A percentile compares a stretch with the other conserved stretches of the same genome.
Evolutionary conservation across 2,888 invertebrate genomes (phyloP).

Genomic region (Neocrepidodera transversa): DNA sequence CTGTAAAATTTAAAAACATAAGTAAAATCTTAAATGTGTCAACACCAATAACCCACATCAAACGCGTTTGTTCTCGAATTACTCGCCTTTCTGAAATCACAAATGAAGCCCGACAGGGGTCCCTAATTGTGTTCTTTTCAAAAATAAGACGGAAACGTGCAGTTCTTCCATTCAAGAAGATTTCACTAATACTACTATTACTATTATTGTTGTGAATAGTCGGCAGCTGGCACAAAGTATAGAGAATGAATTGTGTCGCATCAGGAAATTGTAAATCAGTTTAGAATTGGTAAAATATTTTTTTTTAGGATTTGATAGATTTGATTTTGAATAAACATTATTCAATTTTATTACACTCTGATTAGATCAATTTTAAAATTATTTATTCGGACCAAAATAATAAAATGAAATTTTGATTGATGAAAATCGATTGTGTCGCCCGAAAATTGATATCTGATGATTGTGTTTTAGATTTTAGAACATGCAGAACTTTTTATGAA

Average conservation of each 20-base stretch:
- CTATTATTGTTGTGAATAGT: constrained; percentile 33
- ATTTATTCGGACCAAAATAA: no score
- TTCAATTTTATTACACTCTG: no score
- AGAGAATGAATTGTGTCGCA: constrained; percentile 13
- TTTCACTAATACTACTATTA: constrained; percentile 37
- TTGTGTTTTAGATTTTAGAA: no score
- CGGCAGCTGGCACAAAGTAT: constrained; percentile 29
- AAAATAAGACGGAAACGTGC: constrained; percentile 39
- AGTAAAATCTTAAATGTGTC: constrained; percentile 20
- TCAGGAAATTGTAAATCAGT: constrained; percentile 20
- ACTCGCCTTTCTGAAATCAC: constrained; percentile 32
- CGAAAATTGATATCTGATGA: no score
- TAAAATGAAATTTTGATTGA: no score
- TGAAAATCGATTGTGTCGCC: no score
- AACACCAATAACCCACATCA: constrained; percentile 32
- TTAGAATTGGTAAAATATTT: constrained; percentile 4
- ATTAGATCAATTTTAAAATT: no score
- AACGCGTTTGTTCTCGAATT: constrained; percentile 35
- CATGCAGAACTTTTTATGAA: no score
- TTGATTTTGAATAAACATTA: no score
- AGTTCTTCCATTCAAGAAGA: constrained; percentile 35
- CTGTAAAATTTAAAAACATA: no score
- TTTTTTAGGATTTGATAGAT: background rate
- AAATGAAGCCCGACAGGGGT: constrained; percentile 32
- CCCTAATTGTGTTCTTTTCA: constrained; percentile 25